Percentiles rank a stretch among this genome's conserved stretches.
These are phyloP conservation scores for Polylopha cassiicola DNA, from an alignment of 2,888 invertebrate species.

Conservation along the genomic window DNA sequence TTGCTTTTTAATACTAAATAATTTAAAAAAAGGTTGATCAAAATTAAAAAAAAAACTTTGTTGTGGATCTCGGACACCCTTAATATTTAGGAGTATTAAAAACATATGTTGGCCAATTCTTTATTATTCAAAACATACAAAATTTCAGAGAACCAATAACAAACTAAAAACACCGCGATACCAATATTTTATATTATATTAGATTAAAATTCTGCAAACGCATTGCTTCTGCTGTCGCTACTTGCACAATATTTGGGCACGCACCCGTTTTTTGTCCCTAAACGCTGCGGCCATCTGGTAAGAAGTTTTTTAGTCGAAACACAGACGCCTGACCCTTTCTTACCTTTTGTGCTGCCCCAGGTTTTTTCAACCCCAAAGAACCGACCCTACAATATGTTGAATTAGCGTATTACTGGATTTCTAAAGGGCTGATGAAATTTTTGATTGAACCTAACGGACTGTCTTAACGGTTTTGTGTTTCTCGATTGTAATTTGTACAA, in stretches of 20 bases:
- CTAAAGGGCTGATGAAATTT: slow-evolving; percentile 71
- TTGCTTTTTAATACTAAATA: too few relatives aligned
- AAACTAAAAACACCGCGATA: too few relatives aligned
- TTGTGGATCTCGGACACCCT: too few relatives aligned
- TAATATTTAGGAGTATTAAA: too few relatives aligned
- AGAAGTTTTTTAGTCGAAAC: slow-evolving; percentile 68
- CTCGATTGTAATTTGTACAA: slow-evolving; percentile 25
- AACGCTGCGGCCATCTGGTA: slow-evolving; percentile 73
- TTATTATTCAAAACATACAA: too few relatives aligned
- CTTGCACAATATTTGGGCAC: slow-evolving; percentile 63
- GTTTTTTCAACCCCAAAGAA: slow-evolving; percentile 53
- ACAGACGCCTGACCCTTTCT: slow-evolving; percentile 74
- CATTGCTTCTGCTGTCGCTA: slow-evolving; percentile 48
- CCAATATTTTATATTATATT: too few relatives aligned
- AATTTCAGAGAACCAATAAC: too few relatives aligned
- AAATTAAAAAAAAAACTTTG: too few relatives aligned
- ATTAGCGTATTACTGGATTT: slow-evolving; percentile 75
- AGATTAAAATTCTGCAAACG: too few relatives aligned
- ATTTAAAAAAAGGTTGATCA: too few relatives aligned
- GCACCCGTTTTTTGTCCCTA: slow-evolving; percentile 72
- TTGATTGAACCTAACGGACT: slow-evolving; percentile 75
- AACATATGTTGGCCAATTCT: too few relatives aligned
- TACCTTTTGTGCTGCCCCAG: slow-evolving; percentile 69
- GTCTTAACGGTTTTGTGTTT: slow-evolving; percentile 64
- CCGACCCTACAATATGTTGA: slow-evolving; percentile 71